phyloP scores from a whole-genome alignment of 2,888 invertebrate genomes.

The Plagiodera versicolora region DNA sequence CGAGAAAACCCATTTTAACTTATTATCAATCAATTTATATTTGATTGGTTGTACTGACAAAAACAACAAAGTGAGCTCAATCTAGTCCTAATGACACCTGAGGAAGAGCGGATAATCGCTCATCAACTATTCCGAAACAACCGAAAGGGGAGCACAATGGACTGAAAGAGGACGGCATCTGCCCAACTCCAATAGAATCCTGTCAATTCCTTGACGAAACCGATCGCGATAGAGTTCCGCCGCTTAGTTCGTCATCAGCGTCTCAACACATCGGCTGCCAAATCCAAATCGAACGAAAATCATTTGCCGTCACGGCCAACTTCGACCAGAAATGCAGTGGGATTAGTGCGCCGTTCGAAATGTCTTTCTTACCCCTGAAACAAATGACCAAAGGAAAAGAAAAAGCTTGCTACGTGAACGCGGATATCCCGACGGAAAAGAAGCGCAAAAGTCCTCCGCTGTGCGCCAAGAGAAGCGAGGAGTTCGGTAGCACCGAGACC shows the following conservation, averaged over 20 bases:
- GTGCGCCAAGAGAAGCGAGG: no score
- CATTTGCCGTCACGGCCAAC: no score
- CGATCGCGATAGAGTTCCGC: slow-evolving; percentile 31
- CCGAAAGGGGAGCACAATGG: slow-evolving; percentile 18
- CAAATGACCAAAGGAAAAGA: slow-evolving; percentile 39
- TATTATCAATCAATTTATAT: no score
- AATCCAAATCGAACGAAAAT: slow-evolving; percentile 13
- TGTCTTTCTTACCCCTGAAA: slow-evolving; percentile 46
- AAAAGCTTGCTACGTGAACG: slow-evolving; percentile 24
- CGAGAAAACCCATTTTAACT: no score
- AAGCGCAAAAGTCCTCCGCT: slow-evolving; percentile 44
- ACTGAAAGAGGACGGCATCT: slow-evolving; percentile 23
- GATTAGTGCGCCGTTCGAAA: not conserved
- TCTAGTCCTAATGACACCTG: not conserved
- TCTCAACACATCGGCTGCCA: slow-evolving; percentile 33
- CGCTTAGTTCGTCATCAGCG: slow-evolving; percentile 39
- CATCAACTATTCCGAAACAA: not conserved
- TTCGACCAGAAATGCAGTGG: not conserved
- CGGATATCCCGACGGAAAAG: slow-evolving; percentile 37
- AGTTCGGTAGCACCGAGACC: slow-evolving; percentile 42
- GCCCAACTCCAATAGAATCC: slow-evolving; percentile 30
- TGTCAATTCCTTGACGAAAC: slow-evolving; percentile 26
- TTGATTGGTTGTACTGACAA: no score
- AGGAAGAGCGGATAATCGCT: not conserved
- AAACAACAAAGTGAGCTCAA: no score